Evolutionary conservation across 2,888 invertebrate genomes (phyloP), one percentile per base, ranked within the genome.

Genomic region (Drosophila neonasuta): DNA sequence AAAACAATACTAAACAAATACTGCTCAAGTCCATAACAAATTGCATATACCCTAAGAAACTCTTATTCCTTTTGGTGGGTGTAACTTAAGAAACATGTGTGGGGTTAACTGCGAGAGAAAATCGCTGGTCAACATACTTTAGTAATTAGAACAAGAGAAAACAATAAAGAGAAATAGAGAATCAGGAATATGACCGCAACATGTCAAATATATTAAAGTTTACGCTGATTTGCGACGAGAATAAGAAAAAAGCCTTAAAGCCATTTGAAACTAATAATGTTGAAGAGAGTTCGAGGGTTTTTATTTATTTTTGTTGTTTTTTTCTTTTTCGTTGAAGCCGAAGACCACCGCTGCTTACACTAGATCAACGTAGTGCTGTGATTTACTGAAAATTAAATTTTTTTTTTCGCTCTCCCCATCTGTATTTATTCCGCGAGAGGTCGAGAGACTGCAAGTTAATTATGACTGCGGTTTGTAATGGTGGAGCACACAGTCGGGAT

Each of bases 321-420:
- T 20, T 20, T 20, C 36, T 13, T 13, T 8, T 39, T 39, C n/a
- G 39, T 6, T 55, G 50, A 68, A 29, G 4, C 10, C 13, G 44
- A 11, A 36, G 62, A 61, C 72, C 65, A 70, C 67, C 68, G 77
- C 74, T 74, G 77, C 77, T 79, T 69, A 70, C 68, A 80, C 69
- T 62, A 69, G 82, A 81, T 69, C 75, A 77, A 55, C 72, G 56
- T 59, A 52, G 67, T 67, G 51, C 49, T 42, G 74, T 83, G 82
- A 78, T 70, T 80, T 80, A 78, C 74, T 73, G 78, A 80, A 83
- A 86, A 83, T 83, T 80, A 80, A 82, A 81, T 77, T 72, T 77
- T 73, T 55, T 55, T 48, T 32, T 32, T 32, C 24, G 24, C 24
- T 24, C 42, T 3, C 15, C 39, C 17, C 48, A 24, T 45, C 11